Percentiles rank a stretch among this genome's conserved stretches.
These are phyloP conservation scores for Carassius carassius DNA, from an alignment of 2,113 vertebrate species.

Conservation along the genomic window DNA sequence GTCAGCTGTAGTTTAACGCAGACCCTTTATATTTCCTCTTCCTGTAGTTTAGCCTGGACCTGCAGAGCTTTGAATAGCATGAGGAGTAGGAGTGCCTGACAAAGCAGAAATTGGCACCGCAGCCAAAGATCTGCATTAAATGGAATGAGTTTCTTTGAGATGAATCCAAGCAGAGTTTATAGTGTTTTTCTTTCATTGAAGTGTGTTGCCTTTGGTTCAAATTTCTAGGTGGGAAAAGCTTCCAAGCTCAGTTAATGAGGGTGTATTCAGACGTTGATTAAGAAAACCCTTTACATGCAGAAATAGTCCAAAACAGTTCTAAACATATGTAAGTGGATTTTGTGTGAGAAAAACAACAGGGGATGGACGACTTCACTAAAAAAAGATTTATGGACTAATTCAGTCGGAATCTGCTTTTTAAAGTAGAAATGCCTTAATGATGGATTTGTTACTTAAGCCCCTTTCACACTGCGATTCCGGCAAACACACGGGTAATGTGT, in stretches of 20 bases:
- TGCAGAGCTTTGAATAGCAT: constrained; percentile 6
- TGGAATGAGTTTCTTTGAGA: constrained; percentile 21
- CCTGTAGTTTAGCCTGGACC: not conserved
- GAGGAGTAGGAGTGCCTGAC: not conserved
- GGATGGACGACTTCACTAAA: too few species aligned
- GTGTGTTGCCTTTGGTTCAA: not conserved
- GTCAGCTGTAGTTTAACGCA: constrained; percentile 1
- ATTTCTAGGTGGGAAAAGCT: not conserved
- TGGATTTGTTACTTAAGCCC: too few species aligned
- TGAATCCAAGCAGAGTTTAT: not conserved
- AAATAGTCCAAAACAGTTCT: too few species aligned
- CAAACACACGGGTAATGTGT: too few species aligned
- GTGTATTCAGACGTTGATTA: not conserved
- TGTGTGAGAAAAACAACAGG: too few species aligned
- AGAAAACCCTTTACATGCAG: not conserved
- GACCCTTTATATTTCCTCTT: not conserved
- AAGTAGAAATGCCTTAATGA: too few species aligned
- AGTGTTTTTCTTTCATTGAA: constrained; percentile 1
- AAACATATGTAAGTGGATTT: too few species aligned
- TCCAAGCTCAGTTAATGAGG: not conserved
- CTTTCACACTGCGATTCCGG: too few species aligned
- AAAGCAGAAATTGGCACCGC: not conserved
- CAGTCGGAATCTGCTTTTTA: too few species aligned
- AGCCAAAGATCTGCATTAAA: not conserved
- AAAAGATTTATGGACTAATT: too few species aligned